Conservation (phyloP, 2,888 invertebrate species). For the Mesochorus sp. region DNA sequence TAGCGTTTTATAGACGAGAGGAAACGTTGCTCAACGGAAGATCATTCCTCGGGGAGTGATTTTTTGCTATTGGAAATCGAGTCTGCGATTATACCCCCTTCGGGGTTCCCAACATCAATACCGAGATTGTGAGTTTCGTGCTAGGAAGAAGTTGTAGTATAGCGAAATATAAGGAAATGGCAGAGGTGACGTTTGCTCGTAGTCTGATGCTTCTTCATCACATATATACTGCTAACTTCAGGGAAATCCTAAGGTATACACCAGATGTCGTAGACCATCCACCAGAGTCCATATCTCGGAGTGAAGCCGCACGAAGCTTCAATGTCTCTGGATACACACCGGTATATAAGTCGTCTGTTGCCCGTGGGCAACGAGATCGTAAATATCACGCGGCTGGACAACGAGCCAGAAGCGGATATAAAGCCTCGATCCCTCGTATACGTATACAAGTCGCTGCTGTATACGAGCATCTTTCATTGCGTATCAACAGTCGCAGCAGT, state of each 20-base stretch:
- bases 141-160: slow-evolving; percentile 23
- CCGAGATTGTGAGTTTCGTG: slow-evolving; percentile 22
- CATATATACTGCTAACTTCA: no score
- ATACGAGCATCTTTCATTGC: no score
- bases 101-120: no score
- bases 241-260: slow-evolving; percentile 42
- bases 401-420: slow-evolving; percentile 46
- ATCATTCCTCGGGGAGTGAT: no score
- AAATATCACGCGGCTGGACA: slow-evolving; percentile 56
- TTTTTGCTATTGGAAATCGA: no score
- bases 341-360: slow-evolving; percentile 52
- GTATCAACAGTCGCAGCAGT: no score
- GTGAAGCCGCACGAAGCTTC: slow-evolving; percentile 32
- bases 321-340: slow-evolving; percentile 18
- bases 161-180: slow-evolving; percentile 17
- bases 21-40: no score
- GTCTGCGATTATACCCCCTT: no score
- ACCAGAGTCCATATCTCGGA: slow-evolving; percentile 50
- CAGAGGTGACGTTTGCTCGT: no score
- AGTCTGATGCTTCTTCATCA: no score
- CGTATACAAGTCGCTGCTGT: no score
- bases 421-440: slow-evolving; percentile 35
- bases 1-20: no score
- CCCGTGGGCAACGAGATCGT: slow-evolving; percentile 58
- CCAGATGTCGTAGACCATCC: slow-evolving; percentile 51